Evolutionary conservation across 2,797 vertebrate species (phyloP).

Genomic region (Falco rusticolus): DNA sequence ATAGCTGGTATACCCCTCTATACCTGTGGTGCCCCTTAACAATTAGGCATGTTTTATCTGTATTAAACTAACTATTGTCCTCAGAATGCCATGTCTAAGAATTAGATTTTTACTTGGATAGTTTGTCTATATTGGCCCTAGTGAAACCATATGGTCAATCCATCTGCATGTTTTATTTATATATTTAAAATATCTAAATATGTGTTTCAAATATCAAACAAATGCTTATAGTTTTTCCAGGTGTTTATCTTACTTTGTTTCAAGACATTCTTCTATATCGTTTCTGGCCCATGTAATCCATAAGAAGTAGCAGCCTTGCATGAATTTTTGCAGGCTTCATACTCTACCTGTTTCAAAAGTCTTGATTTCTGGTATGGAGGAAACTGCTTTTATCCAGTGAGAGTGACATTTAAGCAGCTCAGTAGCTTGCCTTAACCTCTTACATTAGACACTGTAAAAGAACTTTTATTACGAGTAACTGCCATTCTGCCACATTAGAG

Average conservation of each 20-base stretch:
- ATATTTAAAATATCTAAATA: neutral
- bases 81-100: neutral
- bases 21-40: neutral
- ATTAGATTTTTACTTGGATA: neutral
- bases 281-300: neutral
- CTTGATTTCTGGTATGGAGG: neutral
- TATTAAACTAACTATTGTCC: neutral
- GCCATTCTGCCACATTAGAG: neutral
- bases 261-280: neutral
- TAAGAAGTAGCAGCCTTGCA: neutral
- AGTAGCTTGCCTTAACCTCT: conserved; percentile 1
- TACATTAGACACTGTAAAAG: neutral
- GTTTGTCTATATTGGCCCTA: neutral
- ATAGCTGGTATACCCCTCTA: neutral
- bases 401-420: neutral
- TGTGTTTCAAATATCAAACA: neutral
- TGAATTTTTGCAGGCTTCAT: neutral
- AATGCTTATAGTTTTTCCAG: neutral
- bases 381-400: neutral
- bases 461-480: neutral
- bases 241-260: neutral
- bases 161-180: neutral
- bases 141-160: neutral
- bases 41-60: neutral
- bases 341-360: neutral